Percentiles rank a stretch among this genome's conserved stretches.
Evolutionary conservation across 2,113 vertebrate species (phyloP).

Genomic region (Columbina picui): DNA sequence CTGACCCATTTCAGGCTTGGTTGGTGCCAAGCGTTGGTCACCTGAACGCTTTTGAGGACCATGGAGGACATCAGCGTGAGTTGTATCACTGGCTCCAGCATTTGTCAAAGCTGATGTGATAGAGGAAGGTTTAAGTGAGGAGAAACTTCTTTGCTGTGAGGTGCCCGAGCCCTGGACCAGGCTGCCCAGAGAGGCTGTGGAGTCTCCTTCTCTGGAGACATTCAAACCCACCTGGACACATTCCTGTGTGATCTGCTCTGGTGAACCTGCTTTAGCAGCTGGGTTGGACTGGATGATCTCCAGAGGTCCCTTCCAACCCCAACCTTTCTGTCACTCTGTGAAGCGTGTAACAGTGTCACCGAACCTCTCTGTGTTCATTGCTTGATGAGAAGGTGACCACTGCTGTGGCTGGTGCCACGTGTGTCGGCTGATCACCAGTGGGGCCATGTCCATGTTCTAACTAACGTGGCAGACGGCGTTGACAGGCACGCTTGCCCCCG

Average conservation of each 20-base stretch:
- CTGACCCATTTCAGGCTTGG: not conserved
- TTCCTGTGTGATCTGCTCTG: too few relatives aligned
- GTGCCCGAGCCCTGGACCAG: too few relatives aligned
- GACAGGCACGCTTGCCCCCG: not conserved
- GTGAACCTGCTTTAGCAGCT: too few relatives aligned
- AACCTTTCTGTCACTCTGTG: too few relatives aligned
- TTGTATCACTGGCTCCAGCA: not conserved
- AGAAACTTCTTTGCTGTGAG: too few relatives aligned
- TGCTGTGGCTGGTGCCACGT: not conserved
- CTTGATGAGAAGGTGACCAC: rapidly evolving
- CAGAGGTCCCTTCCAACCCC: too few relatives aligned
- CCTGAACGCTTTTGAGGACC: rapidly evolving
- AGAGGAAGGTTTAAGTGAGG: not conserved
- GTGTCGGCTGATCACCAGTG: rapidly evolving
- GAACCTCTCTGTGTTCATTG: rapidly evolving
- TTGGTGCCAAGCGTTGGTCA: not conserved
- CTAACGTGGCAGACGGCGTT: not conserved
- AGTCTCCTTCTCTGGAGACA: too few relatives aligned
- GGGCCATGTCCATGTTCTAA: not conserved
- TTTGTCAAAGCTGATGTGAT: not conserved
- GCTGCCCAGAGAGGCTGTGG: too few relatives aligned
- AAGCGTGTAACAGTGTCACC: rapidly evolving
- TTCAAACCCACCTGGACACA: too few relatives aligned
- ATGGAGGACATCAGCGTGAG: rapidly evolving
- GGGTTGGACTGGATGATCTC: too few relatives aligned